Base-by-base conservation (phyloP, 2,113 vertebrate species). In the Chunga burmeisteri region DNA sequence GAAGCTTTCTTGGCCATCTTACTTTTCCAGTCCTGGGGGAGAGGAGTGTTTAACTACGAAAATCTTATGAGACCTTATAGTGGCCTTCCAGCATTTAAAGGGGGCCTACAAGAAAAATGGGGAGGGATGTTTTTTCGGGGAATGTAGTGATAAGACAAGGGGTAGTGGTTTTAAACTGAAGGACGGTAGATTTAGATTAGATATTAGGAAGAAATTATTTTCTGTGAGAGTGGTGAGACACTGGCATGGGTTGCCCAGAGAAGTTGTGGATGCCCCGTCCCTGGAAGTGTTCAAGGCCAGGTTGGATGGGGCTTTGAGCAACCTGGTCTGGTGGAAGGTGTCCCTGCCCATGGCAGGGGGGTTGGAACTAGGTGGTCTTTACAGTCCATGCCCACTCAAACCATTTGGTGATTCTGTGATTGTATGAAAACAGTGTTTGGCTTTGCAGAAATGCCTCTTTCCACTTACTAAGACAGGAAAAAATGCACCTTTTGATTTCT, bases 251-350 rank as follows among this genome's bases (percentile, higher is more conserved):
- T 16, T 44, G 12, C 11, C 36, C 18, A 13, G 8, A 62, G 36
- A 27, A 40, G 6, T 0, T 71, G 32, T n/a, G 40, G 19, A 2
- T 63, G 12, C 1, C 13, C 2, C 38, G 38, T 36, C 17, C 17
- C 23, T 79, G 38, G 14, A 11, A 21, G 18, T 17, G 21, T 34
- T 32, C 40, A 79, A 81, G 27, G 11, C 16, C 55, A 67, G 50
- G 8, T 0, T 82, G 42, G 65, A 46, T 12, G 11, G 11, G 5
- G 6, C 32, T 85, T 3, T 21, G 61, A 58, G 9, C 8, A 74
- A 2, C 10, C 5, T 82, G 18, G 4, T 12, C 5, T 4, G 5
- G 2, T 53, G 50, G 11, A 8, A 72, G 6, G 2, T 46, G 21
- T 12, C 26, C 13, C 29, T 70, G 11, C 5, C n/a, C 8, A 38